Percentiles rank a stretch among this genome's conserved stretches.
Evolutionary conservation across 2,797 vertebrate species (phyloP).

Genomic region (Anguilla obscura): DNA sequence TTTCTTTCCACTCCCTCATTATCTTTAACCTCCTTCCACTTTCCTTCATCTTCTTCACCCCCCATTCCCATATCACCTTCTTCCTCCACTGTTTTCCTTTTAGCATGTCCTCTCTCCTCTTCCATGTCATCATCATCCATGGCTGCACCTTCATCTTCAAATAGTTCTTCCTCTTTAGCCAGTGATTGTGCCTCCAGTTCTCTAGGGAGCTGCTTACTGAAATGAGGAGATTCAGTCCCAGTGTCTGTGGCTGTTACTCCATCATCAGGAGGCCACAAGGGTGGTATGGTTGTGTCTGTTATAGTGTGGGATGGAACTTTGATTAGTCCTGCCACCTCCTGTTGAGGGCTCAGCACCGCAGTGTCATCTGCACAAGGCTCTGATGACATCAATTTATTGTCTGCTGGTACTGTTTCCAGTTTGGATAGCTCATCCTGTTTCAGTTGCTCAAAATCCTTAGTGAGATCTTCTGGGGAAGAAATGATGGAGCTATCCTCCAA

Average conservation of each 20-base stretch:
- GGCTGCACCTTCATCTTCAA: slow-evolving; percentile 69
- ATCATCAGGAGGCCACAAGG: slow-evolving; percentile 56
- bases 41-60: slow-evolving; percentile 77
- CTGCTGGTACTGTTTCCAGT: slow-evolving; percentile 50
- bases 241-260: slow-evolving; percentile 47
- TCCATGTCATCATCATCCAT: slow-evolving; percentile 67
- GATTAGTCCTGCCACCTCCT: slow-evolving; percentile 52
- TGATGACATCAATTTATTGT: slow-evolving; percentile 39
- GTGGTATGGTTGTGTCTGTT: slow-evolving; percentile 46
- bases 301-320: slow-evolving; percentile 42
- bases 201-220: slow-evolving; percentile 52
- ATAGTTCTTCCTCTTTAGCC: slow-evolving; percentile 63
- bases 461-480: slow-evolving; percentile 89
- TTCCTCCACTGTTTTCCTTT: slow-evolving; percentile 57
- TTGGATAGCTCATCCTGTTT: slow-evolving; percentile 63
- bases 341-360: slow-evolving; percentile 43
- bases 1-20: slow-evolving; percentile 67
- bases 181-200: slow-evolving; percentile 50
- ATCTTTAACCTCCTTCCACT: slow-evolving; percentile 71
- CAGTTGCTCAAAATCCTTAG: slow-evolving; percentile 85
- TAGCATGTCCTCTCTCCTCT: slow-evolving; percentile 55
- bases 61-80: slow-evolving; percentile 72
- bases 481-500: slow-evolving; percentile 66
- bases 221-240: slow-evolving; percentile 49
- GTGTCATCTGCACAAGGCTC: slow-evolving; percentile 47